Evolutionary conservation across 2,888 invertebrate species (phyloP).

Genomic region (Lochmaea capreae): DNA sequence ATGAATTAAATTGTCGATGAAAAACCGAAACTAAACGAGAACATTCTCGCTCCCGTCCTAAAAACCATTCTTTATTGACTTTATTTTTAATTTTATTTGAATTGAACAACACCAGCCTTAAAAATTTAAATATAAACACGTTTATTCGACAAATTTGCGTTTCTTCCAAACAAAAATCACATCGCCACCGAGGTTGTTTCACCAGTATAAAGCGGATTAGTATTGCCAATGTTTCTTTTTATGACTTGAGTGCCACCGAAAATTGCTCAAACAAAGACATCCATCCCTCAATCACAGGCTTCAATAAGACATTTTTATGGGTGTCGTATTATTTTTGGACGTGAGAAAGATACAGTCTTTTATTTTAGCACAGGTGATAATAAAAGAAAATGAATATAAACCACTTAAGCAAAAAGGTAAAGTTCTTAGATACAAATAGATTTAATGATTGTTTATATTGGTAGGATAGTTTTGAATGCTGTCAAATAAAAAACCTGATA

Average conservation of each 20-base stretch:
- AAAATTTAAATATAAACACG: too few species aligned
- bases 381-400: neutral
- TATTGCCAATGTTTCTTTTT: constrained; percentile 38
- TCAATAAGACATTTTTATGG: constrained; percentile 46
- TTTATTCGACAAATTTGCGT: neutral
- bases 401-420: too few species aligned
- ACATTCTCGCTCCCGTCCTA: too few species aligned
- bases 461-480: too few species aligned
- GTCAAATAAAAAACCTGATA: too few species aligned
- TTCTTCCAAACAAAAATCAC: neutral
- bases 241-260: constrained; percentile 36
- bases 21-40: too few species aligned
- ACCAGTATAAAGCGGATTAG: constrained; percentile 7
- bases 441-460: too few species aligned
- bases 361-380: constrained; percentile 31
- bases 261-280: constrained; percentile 33
- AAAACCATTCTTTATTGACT: too few species aligned
- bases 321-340: constrained; percentile 44
- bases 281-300: constrained; percentile 42
- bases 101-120: too few species aligned
- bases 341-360: constrained; percentile 33
- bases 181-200: neutral
- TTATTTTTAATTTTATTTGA: too few species aligned
- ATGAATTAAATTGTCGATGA: too few species aligned
- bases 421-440: too few species aligned